phyloP scores from a whole-genome alignment of 1,140 invertebrate species.

The Dendrolimus kikuchii region DNA sequence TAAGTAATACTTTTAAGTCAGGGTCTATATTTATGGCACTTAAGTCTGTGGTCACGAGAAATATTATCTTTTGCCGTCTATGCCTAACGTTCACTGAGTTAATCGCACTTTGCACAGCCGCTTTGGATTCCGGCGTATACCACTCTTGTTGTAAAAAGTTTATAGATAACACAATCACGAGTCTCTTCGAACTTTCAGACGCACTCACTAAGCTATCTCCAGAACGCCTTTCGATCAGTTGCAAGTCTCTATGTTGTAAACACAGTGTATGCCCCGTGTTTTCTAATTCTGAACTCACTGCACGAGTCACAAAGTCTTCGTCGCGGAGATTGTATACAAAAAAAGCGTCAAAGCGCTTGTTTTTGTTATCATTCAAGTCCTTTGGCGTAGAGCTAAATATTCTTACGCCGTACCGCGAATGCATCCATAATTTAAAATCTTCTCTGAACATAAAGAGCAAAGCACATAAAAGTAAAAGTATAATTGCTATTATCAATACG shows the following conservation, averaged over 20 bases:
- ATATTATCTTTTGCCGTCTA: conserved; percentile 82
- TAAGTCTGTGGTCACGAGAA: conserved; percentile 76
- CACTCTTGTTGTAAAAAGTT: conserved; percentile 84
- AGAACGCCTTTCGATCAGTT: conserved; percentile 77
- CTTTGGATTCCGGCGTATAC: conserved; percentile 80
- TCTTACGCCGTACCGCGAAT: conserved; percentile 89
- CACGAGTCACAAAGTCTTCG: conserved; percentile 85
- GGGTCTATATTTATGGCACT: conserved; percentile 83
- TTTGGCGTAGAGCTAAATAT: conserved; percentile 79
- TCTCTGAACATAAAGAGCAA: conserved; percentile 88
- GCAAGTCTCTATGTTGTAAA: conserved; percentile 86
- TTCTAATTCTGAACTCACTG: conserved; percentile 85
- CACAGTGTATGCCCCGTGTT: conserved; percentile 81
- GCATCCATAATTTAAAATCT: conserved; percentile 90
- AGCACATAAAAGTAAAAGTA: conserved; percentile 82
- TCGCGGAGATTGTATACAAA: conserved; percentile 90
- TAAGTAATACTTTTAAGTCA: conserved; percentile 86
- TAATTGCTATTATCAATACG: conserved; percentile 81
- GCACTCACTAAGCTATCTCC: conserved; percentile 84
- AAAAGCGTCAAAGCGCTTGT: conserved; percentile 88
- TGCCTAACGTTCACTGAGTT: conserved; percentile 80
- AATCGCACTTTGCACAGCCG: conserved; percentile 81
- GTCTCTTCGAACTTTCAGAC: conserved; percentile 81
- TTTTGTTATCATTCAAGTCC: conserved; percentile 68
- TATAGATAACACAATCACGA: conserved; percentile 82